These are phyloP conservation scores for Petrocephalus microphthalmus DNA, from an alignment of 2,113 vertebrate species.

Conservation along the genomic window DNA sequence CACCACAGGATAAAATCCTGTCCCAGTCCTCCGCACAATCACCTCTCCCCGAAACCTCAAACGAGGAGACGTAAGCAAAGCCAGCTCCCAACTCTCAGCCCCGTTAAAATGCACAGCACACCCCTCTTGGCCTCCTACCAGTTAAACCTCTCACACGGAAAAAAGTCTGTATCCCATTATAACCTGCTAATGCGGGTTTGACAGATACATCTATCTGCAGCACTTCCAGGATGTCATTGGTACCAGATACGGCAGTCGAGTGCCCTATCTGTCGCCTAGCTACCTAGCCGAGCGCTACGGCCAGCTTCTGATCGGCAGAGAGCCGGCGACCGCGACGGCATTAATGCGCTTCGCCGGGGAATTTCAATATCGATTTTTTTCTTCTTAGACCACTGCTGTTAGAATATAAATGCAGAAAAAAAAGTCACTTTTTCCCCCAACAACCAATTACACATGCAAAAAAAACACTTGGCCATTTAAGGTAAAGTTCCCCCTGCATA, in stretches of 20 bases:
- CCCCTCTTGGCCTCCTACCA: not conserved
- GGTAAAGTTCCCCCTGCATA: not conserved
- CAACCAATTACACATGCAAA: not conserved
- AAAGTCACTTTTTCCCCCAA: not conserved
- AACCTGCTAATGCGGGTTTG: conserved; percentile 39
- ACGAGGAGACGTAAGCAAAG: not conserved
- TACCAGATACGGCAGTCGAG: not conserved
- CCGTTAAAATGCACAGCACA: not conserved
- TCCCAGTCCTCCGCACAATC: not conserved
- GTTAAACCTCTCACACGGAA: not conserved
- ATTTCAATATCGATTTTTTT: not conserved
- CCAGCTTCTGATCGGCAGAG: not conserved
- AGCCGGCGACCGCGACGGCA: not conserved
- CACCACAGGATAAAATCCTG: not conserved
- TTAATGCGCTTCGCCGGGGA: not conserved
- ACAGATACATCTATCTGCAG: not conserved
- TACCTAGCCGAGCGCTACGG: not conserved
- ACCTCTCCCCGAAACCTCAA: not conserved
- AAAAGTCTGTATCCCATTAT: not conserved
- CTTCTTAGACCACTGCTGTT: not conserved
- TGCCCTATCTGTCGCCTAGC: not conserved
- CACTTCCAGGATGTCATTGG: not conserved
- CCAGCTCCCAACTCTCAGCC: not conserved
- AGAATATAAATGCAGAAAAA: not conserved
- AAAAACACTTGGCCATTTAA: not conserved